These are phyloP conservation scores for Tetraodon nigroviridis DNA, from an alignment of 2,113 vertebrate species.

Conservation along the genomic window DNA sequence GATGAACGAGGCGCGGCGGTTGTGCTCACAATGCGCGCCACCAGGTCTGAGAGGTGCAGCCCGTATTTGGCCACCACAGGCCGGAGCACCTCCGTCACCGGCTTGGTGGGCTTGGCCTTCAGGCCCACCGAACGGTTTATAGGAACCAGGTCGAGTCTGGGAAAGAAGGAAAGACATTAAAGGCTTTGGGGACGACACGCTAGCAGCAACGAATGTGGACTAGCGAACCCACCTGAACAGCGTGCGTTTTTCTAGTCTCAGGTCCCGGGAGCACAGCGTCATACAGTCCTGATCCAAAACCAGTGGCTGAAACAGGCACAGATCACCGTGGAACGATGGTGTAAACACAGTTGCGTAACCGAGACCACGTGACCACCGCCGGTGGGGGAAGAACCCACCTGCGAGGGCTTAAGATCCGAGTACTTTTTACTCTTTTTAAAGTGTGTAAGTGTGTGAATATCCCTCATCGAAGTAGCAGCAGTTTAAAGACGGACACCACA, in stretches of 20 bases:
- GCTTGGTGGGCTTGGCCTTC: slow-evolving; percentile 97
- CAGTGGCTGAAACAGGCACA: slow-evolving; percentile 78
- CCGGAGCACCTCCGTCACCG: slow-evolving; percentile 92
- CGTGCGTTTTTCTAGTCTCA: slow-evolving; percentile 92
- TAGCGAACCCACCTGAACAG: slow-evolving; percentile 83
- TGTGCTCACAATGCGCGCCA: slow-evolving; percentile 89
- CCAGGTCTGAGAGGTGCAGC: slow-evolving; percentile 87
- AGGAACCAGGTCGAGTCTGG: slow-evolving; percentile 92
- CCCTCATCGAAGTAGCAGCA: no score
- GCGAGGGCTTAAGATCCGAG: no score
- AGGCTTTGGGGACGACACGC: not conserved
- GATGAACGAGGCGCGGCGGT: no score
- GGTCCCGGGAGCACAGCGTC: slow-evolving; percentile 88
- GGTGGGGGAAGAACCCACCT: no score
- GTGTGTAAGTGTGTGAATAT: no score
- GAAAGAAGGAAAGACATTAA: not conserved
- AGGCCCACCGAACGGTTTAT: slow-evolving; percentile 96
- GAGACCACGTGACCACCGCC: no score
- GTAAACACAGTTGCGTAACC: no score
- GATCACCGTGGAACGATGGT: no score
- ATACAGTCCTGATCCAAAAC: slow-evolving; percentile 95
- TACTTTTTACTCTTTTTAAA: no score
- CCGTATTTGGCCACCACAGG: slow-evolving; percentile 97
- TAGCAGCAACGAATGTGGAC: not conserved
- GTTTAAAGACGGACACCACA: no score